phyloP scores from a whole-genome alignment of 2,113 vertebrate species.

The western clawed frog (Xenopus tropicalis) region UCB_Xtro_10.0 CM004446.2:85815001-85815500 shows the following conservation, averaged over 20 bases:
- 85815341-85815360: no score
- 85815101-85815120: neutral
- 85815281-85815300: no score
- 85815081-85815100: neutral
- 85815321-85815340: no score
- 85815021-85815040: neutral
- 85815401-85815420: no score
- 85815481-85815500: no score
- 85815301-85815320: no score
- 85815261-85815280: neutral
- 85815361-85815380: no score
- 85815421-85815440: no score
- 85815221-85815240: neutral
- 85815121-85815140: slow-evolving; percentile 1
- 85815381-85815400: no score
- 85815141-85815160: slow-evolving; percentile 7
- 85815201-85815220: slow-evolving; percentile 3
- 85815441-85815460: no score
- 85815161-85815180: neutral
- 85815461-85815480: no score
- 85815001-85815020: neutral
- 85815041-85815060: slow-evolving; percentile 3
- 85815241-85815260: neutral
- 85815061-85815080: neutral
- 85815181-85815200: neutral